Percentiles rank a stretch among this genome's conserved stretches.
phyloP scores from a whole-genome alignment of 2,113 vertebrate genomes.

The Phylloscopus whistleri region DNA sequence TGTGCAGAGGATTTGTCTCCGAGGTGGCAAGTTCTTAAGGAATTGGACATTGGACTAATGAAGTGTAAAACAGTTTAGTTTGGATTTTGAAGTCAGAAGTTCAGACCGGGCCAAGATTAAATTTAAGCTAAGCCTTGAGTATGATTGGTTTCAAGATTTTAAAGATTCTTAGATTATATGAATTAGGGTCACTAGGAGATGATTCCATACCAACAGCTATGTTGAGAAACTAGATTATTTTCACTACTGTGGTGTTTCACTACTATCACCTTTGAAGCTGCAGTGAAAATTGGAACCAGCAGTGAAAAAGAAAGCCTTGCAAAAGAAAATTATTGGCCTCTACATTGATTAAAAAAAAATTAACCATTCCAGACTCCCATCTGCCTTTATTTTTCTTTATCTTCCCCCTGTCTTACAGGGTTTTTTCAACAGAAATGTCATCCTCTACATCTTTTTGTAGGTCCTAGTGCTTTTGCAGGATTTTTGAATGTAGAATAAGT shows the following conservation, averaged over 20 bases:
- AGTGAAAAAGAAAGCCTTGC: not conserved
- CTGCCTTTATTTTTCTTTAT: not conserved
- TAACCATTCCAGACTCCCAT: not conserved
- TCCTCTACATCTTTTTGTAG: not conserved
- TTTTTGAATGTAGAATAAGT: not conserved
- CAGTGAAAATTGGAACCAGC: not conserved
- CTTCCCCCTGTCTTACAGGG: not conserved
- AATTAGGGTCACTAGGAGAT: not conserved
- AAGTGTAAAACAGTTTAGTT: conserved; percentile 27
- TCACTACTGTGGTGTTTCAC: not conserved
- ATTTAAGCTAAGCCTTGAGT: not conserved
- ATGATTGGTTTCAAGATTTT: not conserved
- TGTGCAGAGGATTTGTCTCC: not conserved
- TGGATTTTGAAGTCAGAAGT: conserved; percentile 27
- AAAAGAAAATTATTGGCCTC: not conserved
- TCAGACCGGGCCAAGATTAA: not conserved
- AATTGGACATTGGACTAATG: conserved; percentile 1
- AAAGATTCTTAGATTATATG: not conserved
- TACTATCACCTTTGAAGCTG: not conserved
- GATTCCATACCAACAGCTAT: not conserved
- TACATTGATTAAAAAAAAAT: not conserved
- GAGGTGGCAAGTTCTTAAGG: conserved; percentile 11
- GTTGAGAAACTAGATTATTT: not conserved
- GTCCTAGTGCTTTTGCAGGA: not conserved
- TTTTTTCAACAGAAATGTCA: not conserved